A percentile compares a stretch with the other conserved stretches of the same genome.
Conservation (phyloP, 2,113 vertebrate genomes). For the Labeo catla region DNA sequence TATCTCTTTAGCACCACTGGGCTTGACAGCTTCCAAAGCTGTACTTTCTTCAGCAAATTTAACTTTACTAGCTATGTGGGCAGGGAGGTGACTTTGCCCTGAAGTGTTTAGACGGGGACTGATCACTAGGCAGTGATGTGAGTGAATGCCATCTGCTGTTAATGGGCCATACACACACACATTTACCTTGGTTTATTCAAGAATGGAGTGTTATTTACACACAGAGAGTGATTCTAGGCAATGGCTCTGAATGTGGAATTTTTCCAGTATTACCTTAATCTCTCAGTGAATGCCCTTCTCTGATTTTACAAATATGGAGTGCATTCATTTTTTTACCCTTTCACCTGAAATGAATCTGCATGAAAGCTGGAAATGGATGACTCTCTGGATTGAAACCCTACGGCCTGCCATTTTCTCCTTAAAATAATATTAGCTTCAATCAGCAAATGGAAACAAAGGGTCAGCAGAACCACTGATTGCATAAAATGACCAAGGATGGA, state of each 20-base stretch:
- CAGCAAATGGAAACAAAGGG: background rate
- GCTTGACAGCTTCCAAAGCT: background rate
- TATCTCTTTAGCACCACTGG: background rate
- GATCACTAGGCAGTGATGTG: constrained; percentile 32
- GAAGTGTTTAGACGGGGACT: constrained; percentile 26
- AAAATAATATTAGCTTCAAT: constrained; percentile 4
- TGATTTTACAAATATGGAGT: background rate
- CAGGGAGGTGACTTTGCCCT: constrained; percentile 27
- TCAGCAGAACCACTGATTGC: background rate
- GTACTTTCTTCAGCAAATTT: background rate
- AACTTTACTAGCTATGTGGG: background rate
- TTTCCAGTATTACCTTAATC: background rate
- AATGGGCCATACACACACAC: constrained; percentile 36
- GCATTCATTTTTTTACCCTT: background rate
- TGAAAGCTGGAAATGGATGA: background rate
- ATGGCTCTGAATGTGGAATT: background rate
- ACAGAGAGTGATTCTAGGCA: background rate
- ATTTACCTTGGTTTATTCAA: background rate
- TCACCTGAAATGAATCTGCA: background rate
- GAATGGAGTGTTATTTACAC: background rate
- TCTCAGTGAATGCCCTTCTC: background rate
- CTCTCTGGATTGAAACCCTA: background rate
- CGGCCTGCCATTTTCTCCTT: background rate
- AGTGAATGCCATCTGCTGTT: constrained; percentile 38
- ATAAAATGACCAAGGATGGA: background rate